Base-by-base conservation (phyloP, 2,888 invertebrate genomes). In the Leuctra nigra region DNA sequence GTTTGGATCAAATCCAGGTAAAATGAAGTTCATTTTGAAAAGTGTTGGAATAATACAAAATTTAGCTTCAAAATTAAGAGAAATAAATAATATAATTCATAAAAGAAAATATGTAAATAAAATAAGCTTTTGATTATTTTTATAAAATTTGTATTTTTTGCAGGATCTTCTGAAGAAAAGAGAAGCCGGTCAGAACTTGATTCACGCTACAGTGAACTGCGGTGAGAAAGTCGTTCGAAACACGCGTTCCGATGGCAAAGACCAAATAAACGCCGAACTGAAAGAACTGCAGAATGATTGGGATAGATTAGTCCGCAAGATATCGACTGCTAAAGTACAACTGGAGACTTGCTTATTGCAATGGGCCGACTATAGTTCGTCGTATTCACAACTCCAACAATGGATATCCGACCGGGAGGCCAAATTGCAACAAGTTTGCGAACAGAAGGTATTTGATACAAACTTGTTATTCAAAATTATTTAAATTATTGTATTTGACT, bases 351-450 rank as follows among this genome's bases (percentile, higher is more conserved):
- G 87, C 64, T 75, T 94, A 13, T 76, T 95, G 38, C 94, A 96
- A 80, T 96, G 95, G 95, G 92, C 93, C 6, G 93, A 95, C 69
- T 96, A 94, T 70, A 93, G 91, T 69, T 93, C 93, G 55, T 93
- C 92, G 57, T 94, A 91, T 70, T 84, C 87, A 16, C 93, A 94
- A 69, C 74, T 96, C 22, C 89, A 93, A 67, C 90, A 93, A 78
- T 95, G 96, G 94, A 90, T 97, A 59, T 86, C 86, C 29, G 95
- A 96, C 67, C 82, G 93, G 65, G 94, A 95, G 76, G 90, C 91
- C 4, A 91, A 94, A 73, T 71, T 93, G 48, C 91, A 91, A 73
- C 89, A 93, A 76, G 92, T 91, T 52, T 86, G 86, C 64, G 91
- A 91, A 69, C 88, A 86, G 63, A 91, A 90, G 72, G 82, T 68